These are phyloP conservation scores for Oncorhynchus clarkii DNA, from an alignment of 2,113 vertebrate species.

Conservation along the genomic window DNA sequence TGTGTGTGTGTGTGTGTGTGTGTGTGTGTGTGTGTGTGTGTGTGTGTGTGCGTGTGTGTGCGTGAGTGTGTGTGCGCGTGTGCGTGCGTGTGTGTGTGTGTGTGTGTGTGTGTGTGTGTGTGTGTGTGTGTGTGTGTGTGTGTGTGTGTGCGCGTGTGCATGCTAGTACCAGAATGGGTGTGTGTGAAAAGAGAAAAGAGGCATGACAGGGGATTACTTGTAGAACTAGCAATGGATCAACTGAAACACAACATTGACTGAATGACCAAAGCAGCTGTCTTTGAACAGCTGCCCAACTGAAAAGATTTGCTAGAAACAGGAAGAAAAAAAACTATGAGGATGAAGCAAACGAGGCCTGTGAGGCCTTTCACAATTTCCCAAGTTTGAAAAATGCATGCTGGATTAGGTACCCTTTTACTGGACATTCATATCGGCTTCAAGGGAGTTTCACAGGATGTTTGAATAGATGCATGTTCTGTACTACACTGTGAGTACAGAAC, in stretches of 20 bases:
- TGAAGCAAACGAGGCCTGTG: slow-evolving; percentile 57
- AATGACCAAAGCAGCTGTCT: slow-evolving; percentile 74
- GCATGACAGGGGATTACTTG: slow-evolving; percentile 65
- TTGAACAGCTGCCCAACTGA: slow-evolving; percentile 71
- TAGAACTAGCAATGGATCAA: slow-evolving; percentile 76
- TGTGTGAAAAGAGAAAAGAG: slow-evolving; percentile 27
- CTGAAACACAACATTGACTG: slow-evolving; percentile 74
- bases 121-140: slow-evolving; percentile 3
- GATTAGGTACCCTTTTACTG: slow-evolving; percentile 64
- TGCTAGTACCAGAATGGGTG: slow-evolving; percentile 1
- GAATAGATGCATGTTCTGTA: slow-evolving; percentile 50
- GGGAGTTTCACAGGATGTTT: slow-evolving; percentile 55
- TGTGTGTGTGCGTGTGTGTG: slow-evolving; percentile 13
- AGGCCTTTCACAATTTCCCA: slow-evolving; percentile 63
- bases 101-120: slow-evolving; percentile 10
- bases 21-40: slow-evolving; percentile 26
- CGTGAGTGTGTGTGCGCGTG: slow-evolving; percentile 5
- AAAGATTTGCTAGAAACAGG: slow-evolving; percentile 53
- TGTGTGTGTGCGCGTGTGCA: not conserved
- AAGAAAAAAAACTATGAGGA: slow-evolving; percentile 49
- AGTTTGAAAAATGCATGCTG: slow-evolving; percentile 60
- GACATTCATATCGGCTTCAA: slow-evolving; percentile 57
- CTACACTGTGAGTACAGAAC: slow-evolving; percentile 28
- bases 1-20: slow-evolving; percentile 12
- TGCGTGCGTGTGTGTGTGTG: slow-evolving; percentile 1